Base-by-base conservation (phyloP, 2,797 vertebrate species). In the Ceryle rudis region DNA sequence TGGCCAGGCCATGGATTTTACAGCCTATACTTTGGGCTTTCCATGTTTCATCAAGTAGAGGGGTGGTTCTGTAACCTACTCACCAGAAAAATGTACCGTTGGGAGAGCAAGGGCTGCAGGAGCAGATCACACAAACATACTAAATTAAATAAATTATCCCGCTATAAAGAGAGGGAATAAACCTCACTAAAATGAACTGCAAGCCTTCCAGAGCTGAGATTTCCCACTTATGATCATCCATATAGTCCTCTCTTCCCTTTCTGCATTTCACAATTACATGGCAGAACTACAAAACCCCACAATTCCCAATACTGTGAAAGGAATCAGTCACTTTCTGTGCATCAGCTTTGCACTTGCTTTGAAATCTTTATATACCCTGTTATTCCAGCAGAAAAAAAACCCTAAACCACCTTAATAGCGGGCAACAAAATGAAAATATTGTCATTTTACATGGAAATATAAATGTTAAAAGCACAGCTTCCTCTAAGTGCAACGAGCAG, bases 371-470 rank as follows among this genome's bases (percentile, higher is more conserved):
- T 8, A 72, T 61, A 11, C 39, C 13, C 75, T 54, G 4, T 19
- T 62, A 28, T 23, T 62, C 51, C 28, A 52, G 31, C 35, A 86
- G 57, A 80, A 78, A 66, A 17, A 0, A 62, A 17, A 0, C 0
- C 5, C 25, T 39, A 28, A 47, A 47, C 22, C 46, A 22, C 26
- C 26, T 19, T 52, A 51, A 29, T 10, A 80, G 33, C 5, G 25
- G 14, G 47, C 10, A 19, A 15, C 41, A 41, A 41, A 41, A 41
- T 41, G 41, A 41, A 15, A 15, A 41, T 41, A 41, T 15, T 41
- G 41, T 41, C 41, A 41, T 41, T 41, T 41, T 41, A 41, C 15
- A 41, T 22, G 21, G 69, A 92, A 74, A 71, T 10, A n/a, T 7
- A 60, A 69, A 54, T 10, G 23, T 21, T 31, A 29, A 26, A 60